These are phyloP conservation scores for Erebia palarica DNA, from an alignment of 2,888 invertebrate species.

Conservation along the genomic window DNA sequence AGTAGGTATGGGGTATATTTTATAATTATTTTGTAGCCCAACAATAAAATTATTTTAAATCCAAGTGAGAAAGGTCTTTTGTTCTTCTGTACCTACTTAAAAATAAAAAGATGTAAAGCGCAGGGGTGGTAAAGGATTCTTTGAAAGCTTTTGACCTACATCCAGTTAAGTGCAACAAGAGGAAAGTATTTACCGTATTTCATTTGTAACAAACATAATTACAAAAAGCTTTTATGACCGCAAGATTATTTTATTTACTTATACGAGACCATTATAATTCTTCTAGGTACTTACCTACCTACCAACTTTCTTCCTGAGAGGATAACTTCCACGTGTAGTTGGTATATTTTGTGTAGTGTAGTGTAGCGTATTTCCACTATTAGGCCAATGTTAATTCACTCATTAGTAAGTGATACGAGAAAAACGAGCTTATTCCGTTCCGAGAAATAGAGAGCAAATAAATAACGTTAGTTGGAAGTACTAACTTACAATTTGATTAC, in stretches of 20 bases:
- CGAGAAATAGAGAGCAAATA: background rate
- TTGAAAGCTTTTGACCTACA: constrained; percentile 22
- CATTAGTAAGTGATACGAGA: constrained; percentile 9
- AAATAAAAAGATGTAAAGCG: constrained; percentile 11
- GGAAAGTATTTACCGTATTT: constrained; percentile 7
- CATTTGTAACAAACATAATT: constrained; percentile 18
- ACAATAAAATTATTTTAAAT: background rate
- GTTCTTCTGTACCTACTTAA: constrained; percentile 4
- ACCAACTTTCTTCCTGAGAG: background rate
- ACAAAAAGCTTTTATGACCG: background rate
- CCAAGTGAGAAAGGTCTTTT: background rate
- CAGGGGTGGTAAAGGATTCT: constrained; percentile 13
- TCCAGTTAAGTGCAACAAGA: constrained; percentile 9
- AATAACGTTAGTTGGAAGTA: background rate
- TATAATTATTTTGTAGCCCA: too few relatives aligned
- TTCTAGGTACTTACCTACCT: too few relatives aligned
- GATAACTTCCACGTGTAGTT: background rate
- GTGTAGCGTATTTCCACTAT: background rate
- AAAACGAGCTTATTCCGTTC: background rate
- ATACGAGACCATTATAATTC: too few relatives aligned
- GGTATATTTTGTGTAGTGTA: too few relatives aligned
- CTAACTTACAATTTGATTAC: constrained; percentile 1
- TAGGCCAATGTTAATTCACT: constrained; percentile 9
- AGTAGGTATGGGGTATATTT: too few relatives aligned
- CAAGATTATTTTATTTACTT: background rate